phyloP scores from a whole-genome alignment of 2,113 vertebrate genomes.

The Coryphaenoides rupestris region DNA sequence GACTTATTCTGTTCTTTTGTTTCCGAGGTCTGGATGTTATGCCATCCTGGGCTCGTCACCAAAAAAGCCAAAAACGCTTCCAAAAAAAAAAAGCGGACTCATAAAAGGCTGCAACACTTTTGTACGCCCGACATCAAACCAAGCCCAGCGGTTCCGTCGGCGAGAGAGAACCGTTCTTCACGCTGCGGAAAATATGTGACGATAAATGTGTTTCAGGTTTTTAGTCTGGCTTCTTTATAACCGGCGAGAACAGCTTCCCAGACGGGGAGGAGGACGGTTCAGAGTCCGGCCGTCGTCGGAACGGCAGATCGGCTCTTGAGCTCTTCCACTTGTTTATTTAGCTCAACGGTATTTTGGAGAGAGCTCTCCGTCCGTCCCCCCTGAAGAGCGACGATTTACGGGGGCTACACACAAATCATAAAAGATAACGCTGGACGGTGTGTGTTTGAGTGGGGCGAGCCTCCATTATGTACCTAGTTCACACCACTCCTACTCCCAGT shows the following conservation, averaged over 20 bases:
- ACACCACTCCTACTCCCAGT: conserved; percentile 63
- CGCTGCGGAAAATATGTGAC: conserved; percentile 3
- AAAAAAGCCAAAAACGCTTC: not conserved
- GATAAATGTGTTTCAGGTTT: not conserved
- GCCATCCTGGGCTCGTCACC: not conserved
- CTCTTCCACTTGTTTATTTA: too few relatives aligned
- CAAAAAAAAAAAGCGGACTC: not conserved
- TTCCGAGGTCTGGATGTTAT: not conserved
- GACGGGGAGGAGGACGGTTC: not conserved
- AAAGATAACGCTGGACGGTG: conserved; percentile 42
- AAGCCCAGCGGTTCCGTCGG: not conserved
- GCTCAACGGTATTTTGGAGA: not conserved
- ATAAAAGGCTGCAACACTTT: not conserved
- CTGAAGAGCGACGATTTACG: conserved; percentile 18
- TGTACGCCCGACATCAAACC: conserved; percentile 14
- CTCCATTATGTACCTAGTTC: conserved; percentile 59
- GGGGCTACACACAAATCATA: conserved; percentile 34
- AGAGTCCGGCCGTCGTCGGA: not conserved
- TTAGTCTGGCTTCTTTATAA: not conserved
- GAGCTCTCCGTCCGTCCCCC: not conserved
- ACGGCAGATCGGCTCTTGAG: not conserved
- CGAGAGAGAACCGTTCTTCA: conserved; percentile 7
- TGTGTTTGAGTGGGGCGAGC: conserved; percentile 31
- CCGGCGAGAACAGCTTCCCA: not conserved
- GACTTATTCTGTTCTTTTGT: not conserved